phyloP scores from a whole-genome alignment of 2,888 invertebrate genomes.

The Nephrotoma appendiculata region DNA sequence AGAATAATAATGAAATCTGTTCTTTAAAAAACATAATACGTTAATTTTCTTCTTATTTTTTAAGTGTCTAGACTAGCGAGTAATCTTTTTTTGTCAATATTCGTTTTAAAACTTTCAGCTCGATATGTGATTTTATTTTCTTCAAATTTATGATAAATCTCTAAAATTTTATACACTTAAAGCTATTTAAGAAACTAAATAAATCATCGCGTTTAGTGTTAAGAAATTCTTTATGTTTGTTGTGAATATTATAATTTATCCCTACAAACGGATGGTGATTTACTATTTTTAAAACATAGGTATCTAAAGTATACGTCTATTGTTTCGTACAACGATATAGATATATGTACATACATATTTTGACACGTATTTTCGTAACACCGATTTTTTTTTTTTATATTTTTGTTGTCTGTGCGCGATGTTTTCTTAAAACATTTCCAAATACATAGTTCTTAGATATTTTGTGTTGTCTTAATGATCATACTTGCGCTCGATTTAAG shows the following conservation, averaged over 20 bases:
- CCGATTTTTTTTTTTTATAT: not conserved
- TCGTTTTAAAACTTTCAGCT: not conserved
- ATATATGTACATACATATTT: not conserved
- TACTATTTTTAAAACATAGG: not conserved
- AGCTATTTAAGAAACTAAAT: not conserved
- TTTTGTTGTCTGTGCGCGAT: not conserved
- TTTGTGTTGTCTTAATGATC: not conserved
- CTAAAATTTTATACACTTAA: not conserved
- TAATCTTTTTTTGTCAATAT: not conserved
- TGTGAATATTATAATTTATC: not conserved
- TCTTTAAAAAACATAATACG: not conserved
- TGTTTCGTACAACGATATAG: not conserved
- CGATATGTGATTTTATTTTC: not conserved
- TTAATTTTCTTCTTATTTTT: not conserved
- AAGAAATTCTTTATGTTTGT: not conserved
- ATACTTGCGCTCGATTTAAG: not conserved
- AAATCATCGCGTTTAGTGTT: not conserved
- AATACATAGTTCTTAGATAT: not conserved
- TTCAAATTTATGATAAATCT: not conserved
- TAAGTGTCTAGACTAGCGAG: not conserved
- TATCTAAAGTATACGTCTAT: not conserved
- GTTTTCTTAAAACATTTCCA: not conserved
- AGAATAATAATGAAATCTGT: not conserved
- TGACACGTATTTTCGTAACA: not conserved
- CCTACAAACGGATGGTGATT: not conserved